These are phyloP conservation scores for Ptychobarbus kaznakovi DNA, from an alignment of 2,797 vertebrate species.

Conservation along the genomic window DNA sequence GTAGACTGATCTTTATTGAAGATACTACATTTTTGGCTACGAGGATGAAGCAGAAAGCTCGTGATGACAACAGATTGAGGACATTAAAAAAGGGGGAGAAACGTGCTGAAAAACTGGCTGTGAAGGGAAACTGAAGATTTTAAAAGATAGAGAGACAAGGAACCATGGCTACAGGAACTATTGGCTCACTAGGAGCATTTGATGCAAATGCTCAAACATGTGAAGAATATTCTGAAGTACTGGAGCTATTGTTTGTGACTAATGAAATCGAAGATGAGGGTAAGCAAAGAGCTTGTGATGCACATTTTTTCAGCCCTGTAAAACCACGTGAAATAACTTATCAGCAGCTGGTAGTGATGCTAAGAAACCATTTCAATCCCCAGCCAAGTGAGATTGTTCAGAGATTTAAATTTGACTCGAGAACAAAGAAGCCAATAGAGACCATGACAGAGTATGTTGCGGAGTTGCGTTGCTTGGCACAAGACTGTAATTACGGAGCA, in stretches of 20 bases:
- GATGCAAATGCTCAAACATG: not conserved
- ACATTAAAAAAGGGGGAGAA: too few species aligned
- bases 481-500: slow-evolving; percentile 9
- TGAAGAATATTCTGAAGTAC: not conserved
- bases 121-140: not conserved
- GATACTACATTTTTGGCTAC: too few species aligned
- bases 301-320: not conserved
- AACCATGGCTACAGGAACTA: not conserved
- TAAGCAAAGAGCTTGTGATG: not conserved
- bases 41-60: too few species aligned
- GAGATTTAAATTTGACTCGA: not conserved
- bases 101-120: too few species aligned
- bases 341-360: not conserved
- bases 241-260: not conserved
- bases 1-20: too few species aligned
- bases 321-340: not conserved
- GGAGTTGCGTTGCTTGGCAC: not conserved
- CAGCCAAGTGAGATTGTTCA: slow-evolving; percentile 13
- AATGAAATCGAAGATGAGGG: not conserved
- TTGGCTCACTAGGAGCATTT: not conserved
- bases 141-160: too few species aligned
- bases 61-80: too few species aligned
- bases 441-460: slow-evolving; percentile 6
- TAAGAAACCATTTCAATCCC: not conserved
- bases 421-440: not conserved